Evolutionary conservation across 1,140 invertebrate species (phyloP), one percentile per base, ranked within the genome.

Genomic region (Vollenhovia emeryi): DNA sequence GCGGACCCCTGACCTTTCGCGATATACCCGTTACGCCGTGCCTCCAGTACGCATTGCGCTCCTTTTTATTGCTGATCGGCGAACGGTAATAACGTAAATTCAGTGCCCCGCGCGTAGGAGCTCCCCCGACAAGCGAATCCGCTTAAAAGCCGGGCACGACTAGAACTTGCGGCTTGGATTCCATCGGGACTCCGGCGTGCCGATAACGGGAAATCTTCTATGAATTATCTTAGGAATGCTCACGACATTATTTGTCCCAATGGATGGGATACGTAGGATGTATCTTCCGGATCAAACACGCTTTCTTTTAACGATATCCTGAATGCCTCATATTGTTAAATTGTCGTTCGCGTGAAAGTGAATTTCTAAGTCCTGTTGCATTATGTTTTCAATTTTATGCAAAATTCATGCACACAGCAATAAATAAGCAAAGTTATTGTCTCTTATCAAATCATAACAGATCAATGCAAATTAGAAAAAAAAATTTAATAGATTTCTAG

Each of bases 41-140:
- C 68, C 87, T 80, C 74, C 88, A 89, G 78, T 89, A 90, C 88
- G 88, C 88, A 89, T 90, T 79, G 88, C 88, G 88, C 88, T 85
- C 85, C 74, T 89, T 89, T 89, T 89, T 89, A 89, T 89, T 89
- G 85, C 88, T 80, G 87, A 89, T 89, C 87, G 87, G 59, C 62
- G 87, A 89, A 78, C 79, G 88, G 88, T 89, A 89, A 89, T 89
- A 89, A 89, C 87, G 88, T 89, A 89, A 89, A 89, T 89, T 86
- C 85, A 86, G 24, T 48, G 48, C 62, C 52, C 50, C 57, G 30
- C 78, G 50, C 82, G 82, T 86, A 68, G 85, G 73, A 84, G 83
- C 86, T 27, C 68, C n/a, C 21, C 36, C 78, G 57, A 80, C 69
- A 64, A 60, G 78, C 55, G 66, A 73, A 82, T 87, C 85, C 88